Conservation (phyloP, 2,797 vertebrate species). For the Cirrhinus molitorella region DNA sequence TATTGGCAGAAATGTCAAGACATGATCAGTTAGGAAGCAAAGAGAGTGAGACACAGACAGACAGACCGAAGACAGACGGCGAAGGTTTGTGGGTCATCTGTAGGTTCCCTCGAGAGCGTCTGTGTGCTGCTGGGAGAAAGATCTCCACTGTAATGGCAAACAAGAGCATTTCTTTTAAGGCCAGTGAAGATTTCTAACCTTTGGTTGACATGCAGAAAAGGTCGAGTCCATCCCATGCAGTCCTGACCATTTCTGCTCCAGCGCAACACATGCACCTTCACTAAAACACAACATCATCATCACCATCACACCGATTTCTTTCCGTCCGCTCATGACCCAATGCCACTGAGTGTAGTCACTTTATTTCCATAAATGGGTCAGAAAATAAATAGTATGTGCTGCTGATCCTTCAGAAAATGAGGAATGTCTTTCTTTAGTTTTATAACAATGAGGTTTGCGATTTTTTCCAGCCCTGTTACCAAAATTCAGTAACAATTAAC, state of each 20-base stretch:
- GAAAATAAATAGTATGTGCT: not conserved
- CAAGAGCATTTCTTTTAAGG: slow-evolving; percentile 84
- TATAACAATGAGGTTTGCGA: not conserved
- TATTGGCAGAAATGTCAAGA: slow-evolving; percentile 30
- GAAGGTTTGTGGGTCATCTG: slow-evolving; percentile 61
- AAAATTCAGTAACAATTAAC: not conserved
- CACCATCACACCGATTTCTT: no score
- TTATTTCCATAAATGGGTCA: not conserved
- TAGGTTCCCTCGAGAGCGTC: slow-evolving; percentile 70
- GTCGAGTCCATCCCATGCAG: slow-evolving; percentile 77
- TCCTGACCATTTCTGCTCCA: slow-evolving; percentile 68
- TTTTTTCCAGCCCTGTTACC: not conserved
- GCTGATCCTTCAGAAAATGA: not conserved
- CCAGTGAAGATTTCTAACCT: slow-evolving; percentile 86
- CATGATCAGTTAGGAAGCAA: slow-evolving; percentile 43
- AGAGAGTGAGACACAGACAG: not conserved
- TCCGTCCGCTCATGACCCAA: slow-evolving; percentile 23
- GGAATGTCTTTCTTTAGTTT: no score
- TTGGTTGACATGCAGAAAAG: slow-evolving; percentile 84
- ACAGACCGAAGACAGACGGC: not conserved
- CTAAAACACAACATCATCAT: slow-evolving; percentile 1
- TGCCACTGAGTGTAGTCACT: slow-evolving; percentile 36
- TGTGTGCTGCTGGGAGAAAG: slow-evolving; percentile 67
- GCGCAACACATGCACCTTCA: not conserved
- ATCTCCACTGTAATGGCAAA: slow-evolving; percentile 81